Evolutionary conservation across 2,888 invertebrate species (phyloP).

Genomic region (Trachelus iudaicus): DNA sequence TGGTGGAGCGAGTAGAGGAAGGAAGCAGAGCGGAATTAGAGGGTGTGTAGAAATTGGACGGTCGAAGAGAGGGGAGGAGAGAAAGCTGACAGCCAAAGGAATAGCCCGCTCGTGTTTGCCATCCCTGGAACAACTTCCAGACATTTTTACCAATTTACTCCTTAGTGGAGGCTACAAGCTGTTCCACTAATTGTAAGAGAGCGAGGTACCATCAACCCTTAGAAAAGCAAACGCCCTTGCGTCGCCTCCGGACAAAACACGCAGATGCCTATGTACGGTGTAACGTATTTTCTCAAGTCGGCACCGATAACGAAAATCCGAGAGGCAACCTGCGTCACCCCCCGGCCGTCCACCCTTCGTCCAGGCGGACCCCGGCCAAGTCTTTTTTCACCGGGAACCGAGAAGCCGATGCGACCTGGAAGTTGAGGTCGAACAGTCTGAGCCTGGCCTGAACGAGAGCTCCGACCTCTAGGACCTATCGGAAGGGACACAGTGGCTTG

Average conservation of each 20-base stretch:
- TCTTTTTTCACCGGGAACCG: too few relatives aligned
- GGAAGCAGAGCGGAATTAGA: not conserved
- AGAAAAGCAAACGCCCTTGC: not conserved
- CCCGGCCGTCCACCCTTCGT: too few relatives aligned
- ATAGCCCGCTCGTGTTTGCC: constrained; percentile 45
- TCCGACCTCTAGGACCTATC: too few relatives aligned
- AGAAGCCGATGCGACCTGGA: too few relatives aligned
- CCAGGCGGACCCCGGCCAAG: too few relatives aligned
- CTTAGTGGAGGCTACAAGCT: constrained; percentile 8
- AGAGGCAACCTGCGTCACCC: too few relatives aligned
- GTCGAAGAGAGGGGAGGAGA: not conserved
- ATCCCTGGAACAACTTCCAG: constrained; percentile 44
- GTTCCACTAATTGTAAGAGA: not conserved
- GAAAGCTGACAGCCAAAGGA: constrained; percentile 24
- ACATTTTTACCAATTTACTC: constrained; percentile 57
- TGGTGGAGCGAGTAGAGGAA: not conserved
- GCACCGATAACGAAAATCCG: too few relatives aligned
- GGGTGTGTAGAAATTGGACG: not conserved
- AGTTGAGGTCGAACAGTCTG: too few relatives aligned
- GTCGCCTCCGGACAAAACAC: not conserved
- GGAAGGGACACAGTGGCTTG: too few relatives aligned
- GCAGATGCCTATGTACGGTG: not conserved
- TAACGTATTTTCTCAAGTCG: too few relatives aligned
- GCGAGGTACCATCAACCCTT: not conserved
- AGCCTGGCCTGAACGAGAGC: too few relatives aligned